These are phyloP conservation scores for Heliconius sara DNA, from an alignment of 2,888 invertebrate species.

Conservation along the genomic window DNA sequence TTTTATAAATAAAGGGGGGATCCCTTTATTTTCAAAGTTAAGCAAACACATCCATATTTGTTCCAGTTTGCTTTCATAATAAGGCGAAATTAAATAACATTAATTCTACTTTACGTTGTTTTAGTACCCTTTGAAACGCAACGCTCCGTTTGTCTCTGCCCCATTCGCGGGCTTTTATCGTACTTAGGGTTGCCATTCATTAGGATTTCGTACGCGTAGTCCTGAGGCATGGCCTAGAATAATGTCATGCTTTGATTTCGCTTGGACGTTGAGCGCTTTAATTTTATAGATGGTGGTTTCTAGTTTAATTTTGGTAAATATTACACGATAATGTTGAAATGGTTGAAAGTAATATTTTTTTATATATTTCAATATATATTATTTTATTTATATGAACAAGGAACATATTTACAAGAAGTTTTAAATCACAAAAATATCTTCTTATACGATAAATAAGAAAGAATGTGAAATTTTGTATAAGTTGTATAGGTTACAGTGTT, in stretches of 20 bases:
- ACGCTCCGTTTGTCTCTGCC: conserved; percentile 48
- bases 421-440: background rate
- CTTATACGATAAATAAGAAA: background rate
- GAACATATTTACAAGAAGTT: background rate
- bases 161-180: conserved; percentile 66
- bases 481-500: background rate
- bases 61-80: conserved; percentile 23
- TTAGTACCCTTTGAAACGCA: conserved; percentile 29
- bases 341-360: background rate
- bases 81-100: conserved; percentile 32
- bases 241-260: conserved; percentile 49
- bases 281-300: conserved; percentile 17
- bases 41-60: conserved; percentile 10
- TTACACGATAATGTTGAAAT: background rate
- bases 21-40: conserved; percentile 11
- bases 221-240: conserved; percentile 45
- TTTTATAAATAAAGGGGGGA: too few relatives aligned
- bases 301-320: background rate
- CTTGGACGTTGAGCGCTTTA: conserved; percentile 40
- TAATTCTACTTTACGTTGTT: conserved; percentile 29
- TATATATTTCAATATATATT: background rate
- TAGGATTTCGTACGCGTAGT: conserved; percentile 49
- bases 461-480: background rate
- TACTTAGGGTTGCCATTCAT: conserved; percentile 53
- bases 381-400: background rate